Evolutionary conservation across 92 coral and sea anemone species (phyloP).

Genomic region (Bergia sp.): DNA sequence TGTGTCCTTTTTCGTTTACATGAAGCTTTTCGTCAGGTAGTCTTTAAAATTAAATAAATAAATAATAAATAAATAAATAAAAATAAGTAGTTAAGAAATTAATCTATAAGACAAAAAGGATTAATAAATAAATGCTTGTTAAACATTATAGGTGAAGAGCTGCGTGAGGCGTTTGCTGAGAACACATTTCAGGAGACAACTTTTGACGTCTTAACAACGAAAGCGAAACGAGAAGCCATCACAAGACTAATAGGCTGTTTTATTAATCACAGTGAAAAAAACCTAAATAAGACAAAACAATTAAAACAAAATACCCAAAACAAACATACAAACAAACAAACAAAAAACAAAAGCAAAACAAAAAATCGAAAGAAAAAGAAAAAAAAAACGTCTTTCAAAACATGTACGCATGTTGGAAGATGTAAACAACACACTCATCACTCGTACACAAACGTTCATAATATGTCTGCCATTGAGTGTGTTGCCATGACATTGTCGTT

Average conservation of each 20-base stretch:
- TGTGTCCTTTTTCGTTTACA: not conserved
- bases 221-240: not conserved
- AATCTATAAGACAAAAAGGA: not conserved
- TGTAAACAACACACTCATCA: not conserved
- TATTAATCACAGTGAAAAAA: not conserved
- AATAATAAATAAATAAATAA: too few relatives aligned
- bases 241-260: not conserved
- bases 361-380: too few relatives aligned
- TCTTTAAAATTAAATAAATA: not conserved
- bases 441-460: slow-evolving; percentile 2
- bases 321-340: not conserved
- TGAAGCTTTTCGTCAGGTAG: not conserved
- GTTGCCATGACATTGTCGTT: slow-evolving; percentile 11
- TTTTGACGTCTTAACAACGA: not conserved
- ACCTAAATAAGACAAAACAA: not conserved
- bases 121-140: not conserved
- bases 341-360: not conserved
- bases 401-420: not conserved
- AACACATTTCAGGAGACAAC: not conserved
- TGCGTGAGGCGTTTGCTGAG: not conserved
- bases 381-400: not conserved
- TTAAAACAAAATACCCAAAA: not conserved
- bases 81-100: not conserved
- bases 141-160: not conserved
- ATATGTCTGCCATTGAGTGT: slow-evolving; percentile 12